These are phyloP conservation scores for Caracal caracal DNA, from an alignment of 2,113 vertebrate species.

Conservation along the genomic window DNA sequence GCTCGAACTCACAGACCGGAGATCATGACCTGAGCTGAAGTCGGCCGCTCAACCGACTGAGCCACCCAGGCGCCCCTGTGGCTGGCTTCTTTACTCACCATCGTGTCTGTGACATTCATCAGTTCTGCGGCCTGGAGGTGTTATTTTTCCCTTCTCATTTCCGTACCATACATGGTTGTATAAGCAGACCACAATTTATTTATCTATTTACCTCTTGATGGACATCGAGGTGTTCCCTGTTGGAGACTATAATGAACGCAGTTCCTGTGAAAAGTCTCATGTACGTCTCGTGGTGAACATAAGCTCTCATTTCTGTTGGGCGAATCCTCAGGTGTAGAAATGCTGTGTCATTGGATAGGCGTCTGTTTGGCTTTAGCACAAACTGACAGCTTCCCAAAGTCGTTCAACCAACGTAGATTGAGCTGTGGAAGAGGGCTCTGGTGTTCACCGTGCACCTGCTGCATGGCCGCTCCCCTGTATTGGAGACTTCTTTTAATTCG, in stretches of 20 bases:
- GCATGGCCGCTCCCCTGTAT: too few relatives aligned
- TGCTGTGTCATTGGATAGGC: background rate
- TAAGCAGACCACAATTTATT: background rate
- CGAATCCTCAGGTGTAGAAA: background rate
- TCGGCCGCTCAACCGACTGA: too few relatives aligned
- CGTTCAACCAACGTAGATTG: background rate
- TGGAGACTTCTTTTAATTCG: background rate
- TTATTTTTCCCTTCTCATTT: background rate
- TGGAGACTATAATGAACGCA: background rate
- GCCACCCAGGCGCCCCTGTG: too few relatives aligned
- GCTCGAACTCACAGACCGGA: too few relatives aligned
- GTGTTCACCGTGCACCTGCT: background rate
- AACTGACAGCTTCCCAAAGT: background rate
- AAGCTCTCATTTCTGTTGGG: background rate
- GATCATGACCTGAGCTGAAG: too few relatives aligned
- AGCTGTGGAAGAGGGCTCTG: background rate
- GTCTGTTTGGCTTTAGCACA: background rate
- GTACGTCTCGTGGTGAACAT: background rate
- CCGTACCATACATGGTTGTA: background rate
- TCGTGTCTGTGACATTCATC: background rate
- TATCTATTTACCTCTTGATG: background rate
- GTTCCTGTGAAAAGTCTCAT: background rate
- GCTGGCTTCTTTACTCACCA: background rate
- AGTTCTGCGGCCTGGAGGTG: background rate
- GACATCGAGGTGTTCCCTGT: fast-evolving